Percentiles rank a stretch among this genome's conserved stretches.
Conservation (phyloP, 1,140 invertebrate genomes). For the Ooceraea biroi region DNA sequence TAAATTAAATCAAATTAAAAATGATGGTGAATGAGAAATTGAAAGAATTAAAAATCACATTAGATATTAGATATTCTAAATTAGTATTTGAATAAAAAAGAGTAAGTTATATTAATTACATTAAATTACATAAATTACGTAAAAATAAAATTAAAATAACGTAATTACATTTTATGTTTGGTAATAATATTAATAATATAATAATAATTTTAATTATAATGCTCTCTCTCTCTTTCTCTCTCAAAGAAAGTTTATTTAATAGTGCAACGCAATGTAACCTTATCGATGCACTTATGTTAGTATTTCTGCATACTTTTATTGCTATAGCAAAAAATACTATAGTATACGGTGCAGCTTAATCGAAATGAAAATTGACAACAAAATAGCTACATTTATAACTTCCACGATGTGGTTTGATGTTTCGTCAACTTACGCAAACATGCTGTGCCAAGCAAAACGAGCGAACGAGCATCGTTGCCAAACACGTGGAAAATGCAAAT, state of each 20-base stretch:
- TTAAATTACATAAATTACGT: too few species aligned
- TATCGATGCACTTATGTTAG: neutral
- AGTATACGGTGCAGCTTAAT: neutral
- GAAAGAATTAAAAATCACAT: neutral
- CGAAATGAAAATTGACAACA: conserved; percentile 58
- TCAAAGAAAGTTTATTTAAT: neutral
- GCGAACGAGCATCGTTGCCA: conserved; percentile 53
- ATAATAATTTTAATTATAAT: neutral
- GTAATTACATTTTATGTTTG: neutral
- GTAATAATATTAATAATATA: neutral
- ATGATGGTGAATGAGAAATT: neutral
- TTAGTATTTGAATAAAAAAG: conserved; percentile 5
- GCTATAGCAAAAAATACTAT: too few species aligned
- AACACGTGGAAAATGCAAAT: conserved; percentile 65
- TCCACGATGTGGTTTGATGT: conserved; percentile 42
- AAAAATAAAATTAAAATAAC: neutral
- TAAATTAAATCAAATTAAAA: conserved; percentile 14
- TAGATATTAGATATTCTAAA: neutral
- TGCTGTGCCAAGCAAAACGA: conserved; percentile 40
- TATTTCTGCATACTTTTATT: neutral
- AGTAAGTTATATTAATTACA: conserved; percentile 15
- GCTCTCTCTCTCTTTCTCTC: too few species aligned
- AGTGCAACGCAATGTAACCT: neutral
- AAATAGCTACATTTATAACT: conserved; percentile 62
- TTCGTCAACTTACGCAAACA: conserved; percentile 67